Base-by-base conservation (phyloP, 2,797 vertebrate genomes). In the Trematomus bernacchii region DNA sequence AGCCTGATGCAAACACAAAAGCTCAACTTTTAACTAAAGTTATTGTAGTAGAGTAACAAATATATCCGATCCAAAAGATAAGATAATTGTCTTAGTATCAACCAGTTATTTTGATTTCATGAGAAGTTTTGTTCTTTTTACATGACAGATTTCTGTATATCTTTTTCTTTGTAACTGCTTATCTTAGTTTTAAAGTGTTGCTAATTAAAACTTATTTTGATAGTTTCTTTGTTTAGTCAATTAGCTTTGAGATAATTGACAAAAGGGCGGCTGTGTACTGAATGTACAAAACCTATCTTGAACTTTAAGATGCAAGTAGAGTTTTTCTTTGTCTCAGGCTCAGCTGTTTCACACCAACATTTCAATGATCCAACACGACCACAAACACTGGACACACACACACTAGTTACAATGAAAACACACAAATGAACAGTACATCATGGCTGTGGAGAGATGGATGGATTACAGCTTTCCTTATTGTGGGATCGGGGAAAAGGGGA, bases 371-470 rank as follows among this genome's bases (percentile, higher is more conserved):
- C 3, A 44, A 73, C 13, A 33, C 1, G 23, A 78, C 9, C 16
- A 85, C 62, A 79, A 75, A 82, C 54, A 87, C 30, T 37, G 9
- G 57, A 27, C 27, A 23, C 23, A 27, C 23, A 27, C 27, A 27
- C 13, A 58, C 44, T 33, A 33, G 33, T 33, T 33, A 65, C 19
- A 46, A 33, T 33, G 33, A 33, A 33, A 16, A 67, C 58, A 63
- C 51, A 67, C 37, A 71, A 30, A 61, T 1, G 23, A 0, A 63
- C 4, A 61, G 37, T 27, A 58, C 33, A 51, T 82, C 55, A 69
- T 42, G 30, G 66, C 87, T 91, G 82, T 77, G 77, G 85, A 89
- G 76, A 86, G 62, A 90, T n/a, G 59, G 40, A 75, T 10, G 40
- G 53, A 79, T 87, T 65, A 86, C 57, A 79, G 30, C 27, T 48